Evolutionary conservation across 2,888 invertebrate genomes (phyloP), one percentile per base, ranked within the genome.

Genomic region (Neoitamus cyanurus): DNA sequence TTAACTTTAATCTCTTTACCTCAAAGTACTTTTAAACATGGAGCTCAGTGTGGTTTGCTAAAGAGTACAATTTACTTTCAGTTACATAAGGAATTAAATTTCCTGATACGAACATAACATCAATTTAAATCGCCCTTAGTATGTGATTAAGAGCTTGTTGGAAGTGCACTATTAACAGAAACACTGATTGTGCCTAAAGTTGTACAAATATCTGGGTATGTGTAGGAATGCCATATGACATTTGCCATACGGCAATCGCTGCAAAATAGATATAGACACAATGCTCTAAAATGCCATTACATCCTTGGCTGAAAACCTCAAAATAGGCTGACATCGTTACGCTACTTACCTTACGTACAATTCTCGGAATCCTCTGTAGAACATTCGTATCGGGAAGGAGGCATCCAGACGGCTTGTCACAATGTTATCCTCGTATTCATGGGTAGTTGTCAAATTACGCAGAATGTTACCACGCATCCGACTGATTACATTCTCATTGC

Each of bases 401-500:
- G 87, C 87, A 86, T 88, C 88, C 25, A 88, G 85, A 68, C 84
- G 84, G 46, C 88, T 88, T 31, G 88, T 88, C 1, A 88, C 88
- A 84, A 88, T 87, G 75, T 88, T 86, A 86, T 88, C 83, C 31
- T 86, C 86, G 48, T 86, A 88, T 69, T 87, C 84, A 84, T 87
- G 87, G 11, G 86, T 86, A 72, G 80, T 82, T 20, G 87, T 87
- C 68, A 88, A 85, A 86, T 88, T 88, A n/a, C 77, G 83, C 15
- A 88, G 83, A 28, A 88, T 85, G 83, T 87, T 88, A 7, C 88
- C 88, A 15, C 85, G 85, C 36, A 37, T 68, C 58, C 88, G 86
- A 85, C 85, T 87, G 7, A 88, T 87, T 37, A 82, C 68, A 82
- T 82, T 82, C 13, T 68, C 69, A 11, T 68, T 37, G 2, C 42